Evolutionary conservation across 2,113 vertebrate species (phyloP).

Genomic region (Neopipo cinnamomea): DNA sequence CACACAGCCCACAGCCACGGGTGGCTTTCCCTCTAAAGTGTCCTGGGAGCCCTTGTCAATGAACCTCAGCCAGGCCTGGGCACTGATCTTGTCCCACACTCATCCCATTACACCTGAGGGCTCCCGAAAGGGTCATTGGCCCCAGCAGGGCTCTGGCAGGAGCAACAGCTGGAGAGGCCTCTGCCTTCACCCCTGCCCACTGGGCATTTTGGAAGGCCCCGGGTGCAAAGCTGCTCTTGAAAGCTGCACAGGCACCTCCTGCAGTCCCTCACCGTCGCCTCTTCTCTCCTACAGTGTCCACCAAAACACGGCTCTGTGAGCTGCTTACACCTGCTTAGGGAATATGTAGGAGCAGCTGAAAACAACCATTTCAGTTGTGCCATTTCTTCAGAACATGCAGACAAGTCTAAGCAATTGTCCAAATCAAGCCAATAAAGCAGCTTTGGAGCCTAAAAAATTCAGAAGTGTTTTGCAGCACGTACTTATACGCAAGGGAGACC

Average conservation of each 20-base stretch:
- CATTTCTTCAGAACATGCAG: not conserved
- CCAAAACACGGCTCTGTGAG: not conserved
- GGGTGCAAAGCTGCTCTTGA: not conserved
- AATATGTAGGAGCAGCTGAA: not conserved
- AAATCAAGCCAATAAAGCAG: not conserved
- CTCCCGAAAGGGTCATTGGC: not conserved
- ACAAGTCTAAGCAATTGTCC: not conserved
- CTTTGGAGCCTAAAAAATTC: not conserved
- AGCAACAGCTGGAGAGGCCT: not conserved
- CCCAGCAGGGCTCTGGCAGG: not conserved
- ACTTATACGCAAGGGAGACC: not conserved
- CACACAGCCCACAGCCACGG: not conserved
- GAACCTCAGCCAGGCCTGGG: accelerated
- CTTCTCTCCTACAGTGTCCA: not conserved
- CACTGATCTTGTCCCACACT: accelerated
- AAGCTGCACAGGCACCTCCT: not conserved
- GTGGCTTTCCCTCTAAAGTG: not conserved
- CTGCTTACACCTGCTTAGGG: not conserved
- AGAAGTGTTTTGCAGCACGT: not conserved
- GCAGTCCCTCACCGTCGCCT: not conserved
- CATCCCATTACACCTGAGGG: not conserved
- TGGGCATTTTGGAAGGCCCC: not conserved
- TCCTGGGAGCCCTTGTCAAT: not conserved
- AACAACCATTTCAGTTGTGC: not conserved
- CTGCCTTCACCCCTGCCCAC: not conserved